Conservation (phyloP, 2,797 vertebrate species). For the Euphonia xanthogaster region DNA sequence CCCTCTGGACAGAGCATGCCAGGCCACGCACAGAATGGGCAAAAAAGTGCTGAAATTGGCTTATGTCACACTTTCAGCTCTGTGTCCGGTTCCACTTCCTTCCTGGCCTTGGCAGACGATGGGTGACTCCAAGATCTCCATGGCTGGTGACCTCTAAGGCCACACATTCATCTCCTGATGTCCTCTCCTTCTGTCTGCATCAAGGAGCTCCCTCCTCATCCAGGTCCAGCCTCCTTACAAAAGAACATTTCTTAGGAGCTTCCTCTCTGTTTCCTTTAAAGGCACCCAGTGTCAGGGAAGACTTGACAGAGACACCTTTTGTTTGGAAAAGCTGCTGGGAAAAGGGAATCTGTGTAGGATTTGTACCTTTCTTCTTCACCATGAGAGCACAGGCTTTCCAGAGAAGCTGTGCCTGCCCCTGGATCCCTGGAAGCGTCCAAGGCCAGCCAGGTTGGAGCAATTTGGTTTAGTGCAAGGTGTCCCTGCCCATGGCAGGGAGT, state of each 20-base stretch:
- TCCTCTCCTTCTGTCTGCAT: background rate
- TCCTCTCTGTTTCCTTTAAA: background rate
- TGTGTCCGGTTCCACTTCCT: background rate
- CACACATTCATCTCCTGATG: background rate
- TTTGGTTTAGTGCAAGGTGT: background rate
- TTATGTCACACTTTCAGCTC: background rate
- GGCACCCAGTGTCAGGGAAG: background rate
- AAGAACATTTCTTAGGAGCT: background rate
- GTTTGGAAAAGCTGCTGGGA: background rate
- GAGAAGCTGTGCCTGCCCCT: background rate
- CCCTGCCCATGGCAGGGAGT: background rate
- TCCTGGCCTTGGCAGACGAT: background rate
- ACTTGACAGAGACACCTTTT: background rate
- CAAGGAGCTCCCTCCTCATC: background rate
- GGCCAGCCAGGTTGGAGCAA: background rate
- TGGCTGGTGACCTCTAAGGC: background rate
- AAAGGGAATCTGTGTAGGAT: background rate
- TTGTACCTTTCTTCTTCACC: background rate
- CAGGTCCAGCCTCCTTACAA: background rate
- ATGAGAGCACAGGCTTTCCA: background rate
- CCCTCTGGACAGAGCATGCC: background rate
- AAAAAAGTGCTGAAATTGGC: background rate
- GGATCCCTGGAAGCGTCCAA: background rate
- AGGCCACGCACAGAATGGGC: fast-evolving
- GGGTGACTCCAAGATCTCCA: background rate